phyloP scores from a whole-genome alignment of 2,888 invertebrate species.

The Neoaliturus tenellus region DNA sequence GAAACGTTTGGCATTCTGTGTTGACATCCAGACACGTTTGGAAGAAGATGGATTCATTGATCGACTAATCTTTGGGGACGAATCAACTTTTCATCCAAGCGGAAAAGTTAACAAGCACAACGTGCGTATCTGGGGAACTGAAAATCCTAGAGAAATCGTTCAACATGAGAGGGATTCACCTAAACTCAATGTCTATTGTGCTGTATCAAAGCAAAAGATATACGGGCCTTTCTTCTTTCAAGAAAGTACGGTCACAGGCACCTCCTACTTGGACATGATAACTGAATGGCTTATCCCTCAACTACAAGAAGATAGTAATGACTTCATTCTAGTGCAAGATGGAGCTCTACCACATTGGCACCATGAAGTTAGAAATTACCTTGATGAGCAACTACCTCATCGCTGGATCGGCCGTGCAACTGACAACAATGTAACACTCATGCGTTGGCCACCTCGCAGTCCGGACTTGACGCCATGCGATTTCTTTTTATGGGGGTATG shows the following conservation, averaged over 20 bases:
- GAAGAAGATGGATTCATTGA: slow-evolving; percentile 39
- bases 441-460: no score
- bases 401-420: slow-evolving; percentile 26
- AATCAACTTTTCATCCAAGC: not conserved
- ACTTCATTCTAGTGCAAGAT: slow-evolving; percentile 54
- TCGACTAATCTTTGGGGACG: slow-evolving; percentile 14
- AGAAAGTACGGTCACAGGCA: slow-evolving; percentile 7
- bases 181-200: no score
- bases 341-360: slow-evolving; percentile 47
- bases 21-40: not conserved
- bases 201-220: no score
- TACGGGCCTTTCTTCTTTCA: slow-evolving; percentile 36
- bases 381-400: slow-evolving; percentile 1
- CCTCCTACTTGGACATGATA: slow-evolving; percentile 38
- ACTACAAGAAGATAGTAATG: slow-evolving; percentile 51
- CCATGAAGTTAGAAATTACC: slow-evolving; percentile 35
- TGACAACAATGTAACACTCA: no score
- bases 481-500: no score
- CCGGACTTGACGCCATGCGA: no score
- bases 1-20: slow-evolving; percentile 32
- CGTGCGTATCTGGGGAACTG: no score
- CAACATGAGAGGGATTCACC: no score
- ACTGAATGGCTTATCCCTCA: slow-evolving; percentile 52
- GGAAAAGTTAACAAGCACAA: not conserved
- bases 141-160: no score